Evolutionary conservation across 92 coral and sea anemone species (phyloP).

Genomic region (Heliopora coerulea): DNA sequence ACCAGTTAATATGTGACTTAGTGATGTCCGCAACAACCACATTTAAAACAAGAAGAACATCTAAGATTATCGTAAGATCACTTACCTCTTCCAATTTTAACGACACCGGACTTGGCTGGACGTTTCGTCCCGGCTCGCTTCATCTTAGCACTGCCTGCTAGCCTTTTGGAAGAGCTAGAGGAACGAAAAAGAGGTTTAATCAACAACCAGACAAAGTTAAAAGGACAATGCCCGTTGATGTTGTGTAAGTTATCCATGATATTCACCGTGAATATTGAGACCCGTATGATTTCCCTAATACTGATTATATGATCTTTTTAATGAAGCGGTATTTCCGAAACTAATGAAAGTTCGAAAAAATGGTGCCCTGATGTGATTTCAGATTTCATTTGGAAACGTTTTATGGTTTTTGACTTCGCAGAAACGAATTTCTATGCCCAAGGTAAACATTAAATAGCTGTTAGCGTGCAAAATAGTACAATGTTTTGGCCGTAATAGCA

Average conservation of each 20-base stretch:
- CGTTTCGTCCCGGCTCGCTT: slow-evolving; percentile 21
- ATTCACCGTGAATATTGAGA: background rate
- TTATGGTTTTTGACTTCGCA: too few species aligned
- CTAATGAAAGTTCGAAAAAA: too few species aligned
- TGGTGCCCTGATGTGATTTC: too few species aligned
- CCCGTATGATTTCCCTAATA: background rate
- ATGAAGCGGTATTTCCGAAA: background rate
- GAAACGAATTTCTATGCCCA: too few species aligned
- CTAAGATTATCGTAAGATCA: background rate
- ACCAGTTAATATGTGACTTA: too few species aligned
- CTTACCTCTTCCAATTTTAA: slow-evolving; percentile 32
- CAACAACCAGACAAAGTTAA: background rate
- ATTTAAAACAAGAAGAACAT: too few species aligned
- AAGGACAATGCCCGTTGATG: background rate
- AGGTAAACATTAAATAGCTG: too few species aligned
- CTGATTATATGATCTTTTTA: background rate
- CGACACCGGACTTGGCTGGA: slow-evolving; percentile 22
- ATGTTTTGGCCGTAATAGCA: too few species aligned
- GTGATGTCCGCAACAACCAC: too few species aligned
- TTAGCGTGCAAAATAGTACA: too few species aligned
- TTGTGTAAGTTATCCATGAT: background rate
- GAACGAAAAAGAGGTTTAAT: background rate
- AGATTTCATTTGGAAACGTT: too few species aligned
- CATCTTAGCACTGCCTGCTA: slow-evolving; percentile 2
- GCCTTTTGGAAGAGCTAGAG: background rate